Evolutionary conservation across 35 echinoderm and acorn worm species (phyloP).

Genomic region (Anneissia japonica): DNA sequence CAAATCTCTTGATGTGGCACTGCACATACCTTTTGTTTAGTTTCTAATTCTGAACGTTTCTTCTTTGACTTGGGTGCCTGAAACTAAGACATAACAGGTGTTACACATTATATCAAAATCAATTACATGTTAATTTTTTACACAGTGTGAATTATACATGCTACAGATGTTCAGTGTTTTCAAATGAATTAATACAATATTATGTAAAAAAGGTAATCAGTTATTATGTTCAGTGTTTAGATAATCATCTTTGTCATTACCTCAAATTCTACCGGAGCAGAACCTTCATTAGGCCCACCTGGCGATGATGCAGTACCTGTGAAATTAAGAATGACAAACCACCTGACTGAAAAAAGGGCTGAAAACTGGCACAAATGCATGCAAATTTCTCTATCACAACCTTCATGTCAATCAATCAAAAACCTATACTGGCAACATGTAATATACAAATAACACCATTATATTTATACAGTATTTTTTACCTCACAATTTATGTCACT

Average conservation of each 20-base stretch:
- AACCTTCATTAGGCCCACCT: conserved; percentile 16
- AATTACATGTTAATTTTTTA: not conserved
- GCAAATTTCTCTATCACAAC: not conserved
- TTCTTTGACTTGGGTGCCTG: not conserved
- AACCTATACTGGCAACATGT: too few species aligned
- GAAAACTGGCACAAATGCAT: not conserved
- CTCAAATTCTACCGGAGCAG: not conserved
- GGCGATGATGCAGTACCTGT: conserved; percentile 62
- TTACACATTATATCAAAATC: too few species aligned
- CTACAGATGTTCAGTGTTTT: too few species aligned
- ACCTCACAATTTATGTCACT: too few species aligned
- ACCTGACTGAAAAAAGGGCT: not conserved
- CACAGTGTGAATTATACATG: not conserved
- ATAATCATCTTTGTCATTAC: not conserved
- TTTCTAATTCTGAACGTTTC: not conserved
- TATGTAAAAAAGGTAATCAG: too few species aligned
- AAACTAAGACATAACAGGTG: too few species aligned
- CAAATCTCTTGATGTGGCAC: too few species aligned
- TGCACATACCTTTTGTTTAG: not conserved
- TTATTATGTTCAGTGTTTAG: too few species aligned
- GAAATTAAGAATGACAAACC: not conserved
- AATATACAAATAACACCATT: too few species aligned
- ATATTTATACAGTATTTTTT: too few species aligned
- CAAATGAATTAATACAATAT: too few species aligned
- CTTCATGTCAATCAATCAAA: too few species aligned